Evolutionary conservation across 2,888 invertebrate genomes (phyloP).

Genomic region (Watsonalla binaria): DNA sequence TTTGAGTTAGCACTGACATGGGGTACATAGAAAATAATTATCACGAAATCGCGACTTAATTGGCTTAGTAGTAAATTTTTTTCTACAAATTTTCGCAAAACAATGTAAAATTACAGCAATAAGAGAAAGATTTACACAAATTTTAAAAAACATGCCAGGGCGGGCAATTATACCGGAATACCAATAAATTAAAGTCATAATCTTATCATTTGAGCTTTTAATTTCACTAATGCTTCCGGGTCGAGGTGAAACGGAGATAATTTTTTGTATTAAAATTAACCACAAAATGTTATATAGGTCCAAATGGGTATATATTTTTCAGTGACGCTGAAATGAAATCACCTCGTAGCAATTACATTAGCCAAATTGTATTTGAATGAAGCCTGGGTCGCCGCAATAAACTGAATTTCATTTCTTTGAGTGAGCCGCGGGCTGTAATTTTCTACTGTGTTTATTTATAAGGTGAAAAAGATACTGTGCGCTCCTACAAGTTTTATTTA

Average conservation of each 20-base stretch:
- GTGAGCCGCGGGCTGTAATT: constrained; percentile 41
- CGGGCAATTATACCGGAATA: not conserved
- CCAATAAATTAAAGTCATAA: constrained; percentile 20
- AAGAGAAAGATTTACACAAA: not conserved
- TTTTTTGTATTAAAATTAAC: constrained; percentile 9
- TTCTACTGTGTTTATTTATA: constrained; percentile 38
- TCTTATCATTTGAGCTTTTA: constrained; percentile 24
- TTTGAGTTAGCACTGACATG: too few species aligned
- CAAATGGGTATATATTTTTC: constrained; percentile 5
- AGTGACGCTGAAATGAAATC: constrained; percentile 40
- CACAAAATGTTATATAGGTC: constrained; percentile 3
- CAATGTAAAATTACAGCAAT: not conserved
- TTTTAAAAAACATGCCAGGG: not conserved
- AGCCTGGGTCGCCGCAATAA: constrained; percentile 53
- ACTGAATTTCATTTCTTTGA: constrained; percentile 62
- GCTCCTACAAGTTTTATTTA: too few species aligned
- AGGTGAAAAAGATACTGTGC: constrained; percentile 11
- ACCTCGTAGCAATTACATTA: constrained; percentile 61
- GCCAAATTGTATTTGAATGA: constrained; percentile 63
- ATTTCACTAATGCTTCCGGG: constrained; percentile 18
- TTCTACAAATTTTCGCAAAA: too few species aligned
- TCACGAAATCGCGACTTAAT: too few species aligned
- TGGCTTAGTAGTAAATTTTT: too few species aligned
- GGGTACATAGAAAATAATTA: too few species aligned
- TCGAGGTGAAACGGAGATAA: constrained; percentile 15